A percentile compares a stretch with the other conserved stretches of the same genome.
phyloP scores from a whole-genome alignment of 2,888 invertebrate genomes.

The Panopea generosa region DNA sequence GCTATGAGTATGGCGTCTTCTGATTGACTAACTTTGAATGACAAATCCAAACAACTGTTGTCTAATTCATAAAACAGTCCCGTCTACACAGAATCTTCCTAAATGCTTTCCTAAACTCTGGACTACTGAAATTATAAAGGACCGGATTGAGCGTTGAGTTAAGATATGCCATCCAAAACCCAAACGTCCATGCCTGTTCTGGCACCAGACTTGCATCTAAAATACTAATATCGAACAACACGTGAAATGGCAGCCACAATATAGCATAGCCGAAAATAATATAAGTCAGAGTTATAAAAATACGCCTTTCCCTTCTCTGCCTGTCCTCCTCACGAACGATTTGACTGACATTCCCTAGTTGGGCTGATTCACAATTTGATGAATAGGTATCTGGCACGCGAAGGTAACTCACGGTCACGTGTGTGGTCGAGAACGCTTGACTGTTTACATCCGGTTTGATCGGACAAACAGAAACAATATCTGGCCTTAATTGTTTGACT shows the following conservation, averaged over 20 bases:
- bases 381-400: not conserved
- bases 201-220: constrained; percentile 66
- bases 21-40: no score
- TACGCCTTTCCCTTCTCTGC: constrained; percentile 46
- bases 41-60: no score
- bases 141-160: constrained; percentile 79
- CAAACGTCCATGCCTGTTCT: constrained; percentile 55
- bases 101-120: constrained; percentile 68
- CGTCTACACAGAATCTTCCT: not conserved
- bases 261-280: constrained; percentile 74
- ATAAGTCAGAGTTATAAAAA: constrained; percentile 73
- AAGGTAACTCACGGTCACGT: not conserved
- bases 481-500: no score
- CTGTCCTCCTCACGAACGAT: not conserved
- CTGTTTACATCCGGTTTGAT: no score
- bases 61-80: no score
- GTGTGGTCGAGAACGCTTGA: no score
- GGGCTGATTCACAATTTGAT: not conserved
- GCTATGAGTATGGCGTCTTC: no score
- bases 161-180: constrained; percentile 77
- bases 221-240: constrained; percentile 75
- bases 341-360: not conserved
- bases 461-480: no score
- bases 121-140: constrained; percentile 75
- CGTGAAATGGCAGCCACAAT: constrained; percentile 77